A percentile compares a stretch with the other conserved stretches of the same genome.
These are phyloP conservation scores for Riptortus pedestris DNA, from an alignment of 1,140 invertebrate genomes.

Conservation along the genomic window DNA sequence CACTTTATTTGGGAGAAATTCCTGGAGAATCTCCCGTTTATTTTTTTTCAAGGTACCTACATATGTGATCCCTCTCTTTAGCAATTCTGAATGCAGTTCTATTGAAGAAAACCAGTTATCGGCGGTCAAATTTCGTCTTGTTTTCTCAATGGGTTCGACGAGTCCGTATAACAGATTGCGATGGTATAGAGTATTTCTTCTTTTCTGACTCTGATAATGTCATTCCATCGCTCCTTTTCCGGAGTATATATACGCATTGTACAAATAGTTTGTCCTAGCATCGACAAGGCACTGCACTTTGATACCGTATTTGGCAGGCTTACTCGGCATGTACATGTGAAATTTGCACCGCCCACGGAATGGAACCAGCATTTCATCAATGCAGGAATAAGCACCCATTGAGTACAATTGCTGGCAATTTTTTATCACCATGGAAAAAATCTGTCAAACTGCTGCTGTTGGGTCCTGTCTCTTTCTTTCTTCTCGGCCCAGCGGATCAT, in stretches of 20 bases:
- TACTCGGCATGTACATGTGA: conserved; percentile 39
- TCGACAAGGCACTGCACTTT: conserved; percentile 26
- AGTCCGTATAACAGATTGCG: no score
- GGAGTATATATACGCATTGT: conserved; percentile 25
- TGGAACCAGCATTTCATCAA: conserved; percentile 38
- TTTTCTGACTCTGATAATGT: no score
- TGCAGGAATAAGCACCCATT: conserved; percentile 30
- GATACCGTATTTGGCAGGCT: conserved; percentile 39
- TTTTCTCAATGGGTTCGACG: no score
- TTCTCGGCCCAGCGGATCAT: conserved; percentile 33
- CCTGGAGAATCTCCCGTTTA: no score
- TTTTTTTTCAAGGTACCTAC: no score
- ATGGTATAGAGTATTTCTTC: no score
- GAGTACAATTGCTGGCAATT: conserved; percentile 35
- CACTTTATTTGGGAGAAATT: no score
- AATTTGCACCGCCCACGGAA: conserved; percentile 38
- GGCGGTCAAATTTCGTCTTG: no score
- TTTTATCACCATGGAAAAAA: conserved; percentile 35
- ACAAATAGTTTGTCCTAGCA: conserved; percentile 3
- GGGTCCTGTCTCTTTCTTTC: conserved; percentile 30
- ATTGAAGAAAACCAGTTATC: no score
- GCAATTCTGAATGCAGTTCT: no score
- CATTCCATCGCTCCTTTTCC: no score
- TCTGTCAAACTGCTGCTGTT: conserved; percentile 30
- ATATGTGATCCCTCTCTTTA: no score